A percentile compares a stretch with the other conserved stretches of the same genome.
Evolutionary conservation across 2,797 vertebrate genomes (phyloP).

Genomic region (Carduelis carduelis): DNA sequence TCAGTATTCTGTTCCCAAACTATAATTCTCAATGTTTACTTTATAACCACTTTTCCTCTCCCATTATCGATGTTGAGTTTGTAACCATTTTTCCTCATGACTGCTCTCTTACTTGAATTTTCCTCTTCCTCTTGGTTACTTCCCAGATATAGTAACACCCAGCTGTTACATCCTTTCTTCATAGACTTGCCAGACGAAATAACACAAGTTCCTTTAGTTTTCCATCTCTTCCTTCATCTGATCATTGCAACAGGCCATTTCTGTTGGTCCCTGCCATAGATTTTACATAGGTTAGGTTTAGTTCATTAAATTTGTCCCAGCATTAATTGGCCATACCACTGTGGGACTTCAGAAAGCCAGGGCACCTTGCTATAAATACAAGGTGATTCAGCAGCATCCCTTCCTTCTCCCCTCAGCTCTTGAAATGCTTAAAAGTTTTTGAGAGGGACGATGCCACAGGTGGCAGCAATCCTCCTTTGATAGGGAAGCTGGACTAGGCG

Average conservation of each 20-base stretch:
- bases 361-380: not conserved
- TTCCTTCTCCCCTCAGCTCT: fast-evolving
- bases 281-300: not conserved
- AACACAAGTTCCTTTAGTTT: not conserved
- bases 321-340: not conserved
- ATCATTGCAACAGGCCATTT: not conserved
- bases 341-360: not conserved
- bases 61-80: not conserved
- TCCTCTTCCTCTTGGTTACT: not conserved
- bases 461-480: not conserved
- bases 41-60: not conserved
- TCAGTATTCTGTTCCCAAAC: not conserved
- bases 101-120: not conserved
- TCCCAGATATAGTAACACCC: not conserved
- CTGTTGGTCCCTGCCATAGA: not conserved
- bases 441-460: not conserved
- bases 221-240: not conserved
- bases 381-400: not conserved
- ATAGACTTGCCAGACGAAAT: not conserved
- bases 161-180: not conserved
- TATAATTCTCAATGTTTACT: not conserved
- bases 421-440: not conserved
- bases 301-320: not conserved
- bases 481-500: not conserved
- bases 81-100: not conserved